Evolutionary conservation across 2,888 invertebrate species (phyloP).

Genomic region (Cerastis rubricosa): DNA sequence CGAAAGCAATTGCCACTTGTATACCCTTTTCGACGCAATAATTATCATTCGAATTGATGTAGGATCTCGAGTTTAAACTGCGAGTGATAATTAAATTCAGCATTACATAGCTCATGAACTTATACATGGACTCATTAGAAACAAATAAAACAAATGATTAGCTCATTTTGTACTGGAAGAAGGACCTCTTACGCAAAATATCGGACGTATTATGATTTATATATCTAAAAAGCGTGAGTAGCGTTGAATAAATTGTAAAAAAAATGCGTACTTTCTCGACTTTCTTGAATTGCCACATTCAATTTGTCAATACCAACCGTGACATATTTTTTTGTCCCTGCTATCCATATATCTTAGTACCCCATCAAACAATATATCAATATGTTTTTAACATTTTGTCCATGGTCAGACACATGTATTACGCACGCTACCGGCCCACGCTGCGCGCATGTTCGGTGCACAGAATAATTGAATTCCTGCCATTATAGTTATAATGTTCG

Average conservation of each 20-base stretch:
- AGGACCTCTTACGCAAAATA: neutral
- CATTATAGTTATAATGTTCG: constrained; percentile 66
- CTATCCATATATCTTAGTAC: constrained; percentile 46
- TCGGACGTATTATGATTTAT: no score
- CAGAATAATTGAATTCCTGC: constrained; percentile 69
- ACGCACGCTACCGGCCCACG: constrained; percentile 68
- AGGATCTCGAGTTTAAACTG: neutral
- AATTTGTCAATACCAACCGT: constrained; percentile 16
- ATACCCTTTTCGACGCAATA: neutral
- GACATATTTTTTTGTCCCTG: constrained; percentile 34
- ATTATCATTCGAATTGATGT: neutral
- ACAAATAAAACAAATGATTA: neutral
- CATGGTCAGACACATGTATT: constrained; percentile 59
- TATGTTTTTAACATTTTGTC: constrained; percentile 64
- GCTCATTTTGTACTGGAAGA: neutral
- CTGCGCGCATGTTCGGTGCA: constrained; percentile 58
- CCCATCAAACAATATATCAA: constrained; percentile 58
- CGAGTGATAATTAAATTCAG: no score
- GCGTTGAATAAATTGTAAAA: no score
- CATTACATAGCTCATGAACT: neutral
- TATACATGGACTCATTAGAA: neutral
- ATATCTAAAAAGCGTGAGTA: no score
- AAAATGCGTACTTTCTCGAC: no score
- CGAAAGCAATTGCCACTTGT: neutral
- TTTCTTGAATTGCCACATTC: neutral